Evolutionary conservation across 2,113 vertebrate genomes (phyloP).

Genomic region (Saimiri boliviensis): DNA sequence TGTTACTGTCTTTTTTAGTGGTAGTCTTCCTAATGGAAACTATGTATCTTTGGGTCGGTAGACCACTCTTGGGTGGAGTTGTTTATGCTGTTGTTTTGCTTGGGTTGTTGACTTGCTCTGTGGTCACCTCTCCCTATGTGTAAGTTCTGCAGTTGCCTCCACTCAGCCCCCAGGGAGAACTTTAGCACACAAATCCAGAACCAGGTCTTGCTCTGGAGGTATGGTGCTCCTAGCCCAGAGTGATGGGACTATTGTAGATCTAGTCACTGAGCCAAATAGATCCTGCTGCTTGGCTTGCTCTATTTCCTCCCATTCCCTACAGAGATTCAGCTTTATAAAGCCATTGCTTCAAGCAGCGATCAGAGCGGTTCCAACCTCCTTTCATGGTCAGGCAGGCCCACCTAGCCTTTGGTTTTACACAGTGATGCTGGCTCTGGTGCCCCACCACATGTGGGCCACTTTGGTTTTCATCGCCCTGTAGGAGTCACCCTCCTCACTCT

Average conservation of each 20-base stretch:
- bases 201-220: not conserved
- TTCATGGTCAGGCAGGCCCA: constrained; percentile 16
- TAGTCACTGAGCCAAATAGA: not conserved
- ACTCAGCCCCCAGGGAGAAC: not conserved
- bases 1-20: not conserved
- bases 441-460: not conserved
- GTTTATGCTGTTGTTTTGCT: not conserved
- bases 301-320: not conserved
- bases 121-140: not conserved
- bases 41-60: not conserved
- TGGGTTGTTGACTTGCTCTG: not conserved
- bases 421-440: not conserved
- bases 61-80: not conserved
- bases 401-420: not conserved
- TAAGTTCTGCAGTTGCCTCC: not conserved
- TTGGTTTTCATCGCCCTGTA: not conserved
- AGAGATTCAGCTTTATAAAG: not conserved
- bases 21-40: not conserved
- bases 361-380: constrained; percentile 11
- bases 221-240: not conserved
- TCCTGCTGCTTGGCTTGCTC: not conserved
- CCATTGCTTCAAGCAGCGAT: not conserved
- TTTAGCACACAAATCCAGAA: not conserved
- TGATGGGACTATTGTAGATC: not conserved
- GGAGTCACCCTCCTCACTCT: not conserved